These are phyloP conservation scores for Dromius quadrimaculatus DNA, from an alignment of 2,888 invertebrate species.

Conservation along the genomic window DNA sequence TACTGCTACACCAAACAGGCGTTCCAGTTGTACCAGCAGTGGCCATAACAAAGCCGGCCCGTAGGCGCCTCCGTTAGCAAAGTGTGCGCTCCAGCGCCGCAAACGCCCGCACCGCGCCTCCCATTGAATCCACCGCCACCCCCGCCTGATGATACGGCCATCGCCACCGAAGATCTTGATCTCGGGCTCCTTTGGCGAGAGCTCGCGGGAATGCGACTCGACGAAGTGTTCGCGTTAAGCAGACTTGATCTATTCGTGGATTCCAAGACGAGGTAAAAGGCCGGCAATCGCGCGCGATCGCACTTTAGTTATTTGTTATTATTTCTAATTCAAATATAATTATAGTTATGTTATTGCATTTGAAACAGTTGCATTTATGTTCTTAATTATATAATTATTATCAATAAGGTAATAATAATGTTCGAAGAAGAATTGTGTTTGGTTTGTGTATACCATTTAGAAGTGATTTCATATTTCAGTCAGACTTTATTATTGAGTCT, in stretches of 20 bases:
- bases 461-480: constrained; percentile 49
- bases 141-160: constrained; percentile 53
- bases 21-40: constrained; percentile 78
- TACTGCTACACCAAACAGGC: constrained; percentile 86
- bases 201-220: constrained; percentile 66
- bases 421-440: constrained; percentile 31
- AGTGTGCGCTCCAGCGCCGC: constrained; percentile 56
- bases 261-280: constrained; percentile 53
- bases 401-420: constrained; percentile 27
- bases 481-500: constrained; percentile 50
- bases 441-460: constrained; percentile 39
- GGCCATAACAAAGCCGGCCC: constrained; percentile 78
- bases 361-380: constrained; percentile 63
- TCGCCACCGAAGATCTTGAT: constrained; percentile 60
- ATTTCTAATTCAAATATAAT: constrained; percentile 50
- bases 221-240: constrained; percentile 62
- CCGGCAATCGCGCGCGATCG: constrained; percentile 1
- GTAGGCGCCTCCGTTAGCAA: constrained; percentile 47
- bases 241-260: constrained; percentile 48
- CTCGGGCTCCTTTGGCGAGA: constrained; percentile 67
- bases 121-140: constrained; percentile 40
- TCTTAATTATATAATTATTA: constrained; percentile 53
- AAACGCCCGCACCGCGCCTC: constrained; percentile 54
- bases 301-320: constrained; percentile 54
- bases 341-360: constrained; percentile 66